Evolutionary conservation across 2,888 invertebrate species (phyloP).

Genomic region (Calameuta idolon): DNA sequence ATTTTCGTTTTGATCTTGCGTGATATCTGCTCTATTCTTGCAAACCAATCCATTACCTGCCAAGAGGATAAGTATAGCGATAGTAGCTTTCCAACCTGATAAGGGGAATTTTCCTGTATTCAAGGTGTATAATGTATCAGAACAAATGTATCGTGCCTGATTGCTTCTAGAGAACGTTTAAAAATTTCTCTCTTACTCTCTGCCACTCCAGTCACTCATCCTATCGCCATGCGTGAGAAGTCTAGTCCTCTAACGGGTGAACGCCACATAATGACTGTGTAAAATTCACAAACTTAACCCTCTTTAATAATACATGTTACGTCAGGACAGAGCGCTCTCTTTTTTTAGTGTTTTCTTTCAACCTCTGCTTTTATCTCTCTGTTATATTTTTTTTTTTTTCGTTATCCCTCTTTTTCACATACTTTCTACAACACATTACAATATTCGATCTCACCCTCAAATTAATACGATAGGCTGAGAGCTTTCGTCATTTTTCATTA

Average conservation of each 20-base stretch:
- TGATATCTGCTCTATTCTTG: conserved; percentile 4
- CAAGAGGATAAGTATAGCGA: conserved; percentile 1
- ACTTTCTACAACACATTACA: background rate
- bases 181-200: background rate
- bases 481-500: conserved; percentile 8
- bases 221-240: background rate
- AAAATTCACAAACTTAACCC: background rate
- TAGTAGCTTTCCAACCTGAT: background rate
- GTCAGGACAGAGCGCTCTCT: background rate
- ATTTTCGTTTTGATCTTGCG: conserved; percentile 5
- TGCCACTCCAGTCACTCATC: background rate
- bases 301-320: background rate
- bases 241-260: background rate
- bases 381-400: background rate
- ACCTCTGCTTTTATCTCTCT: background rate
- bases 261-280: background rate
- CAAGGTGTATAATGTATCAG: background rate
- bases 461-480: background rate
- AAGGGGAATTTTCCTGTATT: background rate
- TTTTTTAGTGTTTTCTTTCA: background rate
- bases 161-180: background rate
- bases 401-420: background rate
- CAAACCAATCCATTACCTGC: conserved; percentile 13
- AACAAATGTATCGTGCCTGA: background rate
- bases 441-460: background rate